A percentile compares a stretch with the other conserved stretches of the same genome.
Evolutionary conservation across 2,113 vertebrate genomes (phyloP).

Genomic region (Electrona antarctica): DNA sequence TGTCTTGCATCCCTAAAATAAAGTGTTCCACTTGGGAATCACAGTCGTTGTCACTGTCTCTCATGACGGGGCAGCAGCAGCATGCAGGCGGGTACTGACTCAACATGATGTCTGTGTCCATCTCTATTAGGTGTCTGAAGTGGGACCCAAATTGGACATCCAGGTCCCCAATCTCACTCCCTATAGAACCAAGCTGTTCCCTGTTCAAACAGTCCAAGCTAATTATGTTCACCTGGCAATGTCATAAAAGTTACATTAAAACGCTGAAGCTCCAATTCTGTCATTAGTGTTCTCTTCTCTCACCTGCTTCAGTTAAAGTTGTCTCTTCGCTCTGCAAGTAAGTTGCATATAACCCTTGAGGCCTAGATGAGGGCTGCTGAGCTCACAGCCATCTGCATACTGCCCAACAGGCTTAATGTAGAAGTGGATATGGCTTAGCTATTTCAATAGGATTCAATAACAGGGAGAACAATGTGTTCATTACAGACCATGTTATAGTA

Average conservation of each 20-base stretch:
- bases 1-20: no score
- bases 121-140: no score
- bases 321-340: neutral
- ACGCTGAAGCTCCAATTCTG: neutral
- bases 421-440: constrained; percentile 12
- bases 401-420: no score
- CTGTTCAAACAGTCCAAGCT: no score
- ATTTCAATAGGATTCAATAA: constrained; percentile 36
- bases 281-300: no score
- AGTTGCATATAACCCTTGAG: constrained; percentile 9
- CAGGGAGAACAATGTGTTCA: constrained; percentile 16
- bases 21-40: constrained; percentile 8
- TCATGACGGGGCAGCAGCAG: neutral
- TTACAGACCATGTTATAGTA: constrained; percentile 17
- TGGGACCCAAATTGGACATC: no score
- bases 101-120: no score
- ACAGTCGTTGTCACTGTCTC: neutral
- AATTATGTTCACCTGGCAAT: constrained; percentile 5
- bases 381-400: neutral
- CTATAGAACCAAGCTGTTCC: no score
- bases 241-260: constrained; percentile 46
- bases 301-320: no score
- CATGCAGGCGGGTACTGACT: no score
- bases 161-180: no score
- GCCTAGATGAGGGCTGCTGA: constrained; percentile 17